These are phyloP conservation scores for Acrossocheilus wenchowensis DNA, from an alignment of 2,797 vertebrate genomes.

Conservation along the genomic window DNA sequence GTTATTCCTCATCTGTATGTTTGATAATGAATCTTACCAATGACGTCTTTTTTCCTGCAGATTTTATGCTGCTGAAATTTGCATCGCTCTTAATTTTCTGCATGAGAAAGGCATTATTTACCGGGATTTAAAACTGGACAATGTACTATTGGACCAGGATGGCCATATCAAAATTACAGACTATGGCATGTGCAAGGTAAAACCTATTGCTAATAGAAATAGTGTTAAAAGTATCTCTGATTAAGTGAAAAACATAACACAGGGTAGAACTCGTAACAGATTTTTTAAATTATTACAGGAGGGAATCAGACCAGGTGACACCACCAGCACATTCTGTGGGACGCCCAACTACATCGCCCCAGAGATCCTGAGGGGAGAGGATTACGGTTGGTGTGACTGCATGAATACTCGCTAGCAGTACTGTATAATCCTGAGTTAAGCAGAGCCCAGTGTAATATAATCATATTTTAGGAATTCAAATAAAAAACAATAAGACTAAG, in stretches of 20 bases:
- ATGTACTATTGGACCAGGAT: slow-evolving; percentile 93
- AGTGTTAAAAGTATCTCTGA: neutral
- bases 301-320: slow-evolving; percentile 96
- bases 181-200: slow-evolving; percentile 93
- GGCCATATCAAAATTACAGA: slow-evolving; percentile 98
- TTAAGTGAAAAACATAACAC: neutral
- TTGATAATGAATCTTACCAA: neutral
- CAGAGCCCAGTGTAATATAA: neutral
- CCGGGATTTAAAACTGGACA: slow-evolving; percentile 96
- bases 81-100: slow-evolving; percentile 96
- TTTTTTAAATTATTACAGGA: slow-evolving; percentile 77
- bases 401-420: neutral
- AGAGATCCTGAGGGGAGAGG: slow-evolving; percentile 96
- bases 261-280: neutral
- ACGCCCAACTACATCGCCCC: slow-evolving; percentile 98
- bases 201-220: neutral
- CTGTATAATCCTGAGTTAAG: neutral
- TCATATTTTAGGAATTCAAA: neutral
- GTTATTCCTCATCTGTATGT: neutral
- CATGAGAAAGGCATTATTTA: slow-evolving; percentile 98
- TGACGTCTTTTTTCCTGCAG: slow-evolving; percentile 68
- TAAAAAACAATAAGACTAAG: neutral
- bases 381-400: slow-evolving; percentile 87
- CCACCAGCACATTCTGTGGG: slow-evolving; percentile 98
- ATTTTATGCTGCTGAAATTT: slow-evolving; percentile 99